Percentiles rank a stretch among this genome's conserved stretches.
These are phyloP conservation scores for Aphelenchoides fujianensis DNA, from an alignment of 1,140 invertebrate species.

Conservation along the genomic window DNA sequence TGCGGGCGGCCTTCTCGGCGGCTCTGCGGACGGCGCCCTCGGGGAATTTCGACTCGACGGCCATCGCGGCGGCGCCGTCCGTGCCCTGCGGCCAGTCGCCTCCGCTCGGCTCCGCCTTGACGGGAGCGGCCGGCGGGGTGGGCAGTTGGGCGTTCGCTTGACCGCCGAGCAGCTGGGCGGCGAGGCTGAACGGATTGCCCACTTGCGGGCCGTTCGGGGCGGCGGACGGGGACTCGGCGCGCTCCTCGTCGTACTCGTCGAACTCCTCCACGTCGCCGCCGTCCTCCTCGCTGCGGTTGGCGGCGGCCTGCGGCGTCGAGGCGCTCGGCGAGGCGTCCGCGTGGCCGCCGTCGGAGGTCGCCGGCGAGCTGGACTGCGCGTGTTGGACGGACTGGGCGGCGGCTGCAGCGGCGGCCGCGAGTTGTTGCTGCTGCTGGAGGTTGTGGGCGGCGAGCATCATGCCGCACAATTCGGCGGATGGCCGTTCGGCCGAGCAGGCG, in stretches of 20 bases:
- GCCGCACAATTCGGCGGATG: not conserved
- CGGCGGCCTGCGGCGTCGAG: slow-evolving; percentile 35
- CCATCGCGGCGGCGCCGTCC: slow-evolving; percentile 5
- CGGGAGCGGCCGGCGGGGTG: not conserved
- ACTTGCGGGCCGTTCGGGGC: not conserved
- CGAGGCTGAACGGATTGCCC: not conserved
- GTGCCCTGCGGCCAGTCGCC: slow-evolving; percentile 29
- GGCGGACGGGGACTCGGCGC: not conserved
- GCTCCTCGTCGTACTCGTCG: slow-evolving; percentile 36
- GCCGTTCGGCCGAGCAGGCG: slow-evolving; percentile 5
- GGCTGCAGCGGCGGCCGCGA: not conserved
- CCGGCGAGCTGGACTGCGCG: not conserved
- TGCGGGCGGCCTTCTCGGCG: slow-evolving; percentile 58
- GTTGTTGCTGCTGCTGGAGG: slow-evolving; percentile 13
- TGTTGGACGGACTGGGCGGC: not conserved
- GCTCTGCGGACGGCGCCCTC: slow-evolving; percentile 59
- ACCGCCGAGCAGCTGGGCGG: not conserved
- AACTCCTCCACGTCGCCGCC: slow-evolving; percentile 39
- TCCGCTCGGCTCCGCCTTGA: slow-evolving; percentile 19
- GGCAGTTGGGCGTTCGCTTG: not conserved
- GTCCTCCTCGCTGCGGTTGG: slow-evolving; percentile 34
- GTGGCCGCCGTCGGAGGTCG: not conserved
- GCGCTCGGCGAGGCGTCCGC: slow-evolving; percentile 16
- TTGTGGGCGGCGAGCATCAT: not conserved
- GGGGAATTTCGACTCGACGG: slow-evolving; percentile 54